phyloP scores from a whole-genome alignment of 2,888 invertebrate genomes.

The Pyrochroa serraticornis region DNA sequence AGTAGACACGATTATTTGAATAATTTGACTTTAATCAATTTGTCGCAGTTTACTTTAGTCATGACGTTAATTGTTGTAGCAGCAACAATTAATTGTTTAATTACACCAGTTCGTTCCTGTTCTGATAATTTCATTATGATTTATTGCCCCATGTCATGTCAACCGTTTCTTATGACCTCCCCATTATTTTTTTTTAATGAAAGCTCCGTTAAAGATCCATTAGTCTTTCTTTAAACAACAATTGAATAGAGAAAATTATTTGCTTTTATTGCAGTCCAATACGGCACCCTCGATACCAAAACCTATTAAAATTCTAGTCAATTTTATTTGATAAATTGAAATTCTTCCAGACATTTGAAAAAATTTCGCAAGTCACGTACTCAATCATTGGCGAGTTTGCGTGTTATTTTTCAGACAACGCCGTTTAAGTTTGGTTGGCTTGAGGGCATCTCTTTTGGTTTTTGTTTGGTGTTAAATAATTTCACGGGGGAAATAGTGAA shows the following conservation, averaged over 20 bases:
- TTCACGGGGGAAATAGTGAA: not conserved
- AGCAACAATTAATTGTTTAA: constrained; percentile 33
- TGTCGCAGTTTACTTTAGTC: constrained; percentile 11
- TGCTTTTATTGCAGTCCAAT: no score
- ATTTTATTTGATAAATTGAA: constrained; percentile 14
- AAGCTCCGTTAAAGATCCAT: no score
- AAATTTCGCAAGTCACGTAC: constrained; percentile 13
- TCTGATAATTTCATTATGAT: constrained; percentile 12
- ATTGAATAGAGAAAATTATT: no score
- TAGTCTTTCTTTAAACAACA: no score
- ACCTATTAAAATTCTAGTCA: not conserved
- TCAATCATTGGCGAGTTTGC: constrained; percentile 8
- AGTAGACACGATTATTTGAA: constrained; percentile 6
- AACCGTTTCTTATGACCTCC: not conserved
- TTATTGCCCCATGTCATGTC: constrained; percentile 12
- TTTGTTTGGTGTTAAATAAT: constrained; percentile 4
- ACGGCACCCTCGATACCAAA: no score
- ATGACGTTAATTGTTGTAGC: constrained; percentile 30
- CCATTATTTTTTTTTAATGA: no score
- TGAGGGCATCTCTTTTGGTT: constrained; percentile 1
- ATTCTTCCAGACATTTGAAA: constrained; percentile 6
- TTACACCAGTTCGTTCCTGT: constrained; percentile 24
- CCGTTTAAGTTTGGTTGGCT: not conserved
- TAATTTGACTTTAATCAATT: constrained; percentile 18
- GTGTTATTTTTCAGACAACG: not conserved